Conservation (phyloP, 1,140 invertebrate genomes). For the Tigriopus japonicus region DNA sequence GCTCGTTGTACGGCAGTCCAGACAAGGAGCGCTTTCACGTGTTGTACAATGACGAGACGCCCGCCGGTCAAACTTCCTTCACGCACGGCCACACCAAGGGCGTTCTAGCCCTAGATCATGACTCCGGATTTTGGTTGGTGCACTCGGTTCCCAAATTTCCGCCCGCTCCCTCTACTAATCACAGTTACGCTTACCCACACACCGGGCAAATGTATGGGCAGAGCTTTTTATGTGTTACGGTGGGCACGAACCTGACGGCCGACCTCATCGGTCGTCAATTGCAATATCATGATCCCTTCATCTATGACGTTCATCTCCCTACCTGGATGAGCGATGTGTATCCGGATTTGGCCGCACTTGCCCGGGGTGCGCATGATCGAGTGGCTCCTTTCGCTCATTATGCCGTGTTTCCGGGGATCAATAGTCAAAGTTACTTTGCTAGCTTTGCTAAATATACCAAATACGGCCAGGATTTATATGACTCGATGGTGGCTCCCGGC, state of each 20-base stretch:
- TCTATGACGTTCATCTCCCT: slow-evolving; percentile 41
- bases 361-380: background rate
- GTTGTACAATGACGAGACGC: slow-evolving; percentile 66
- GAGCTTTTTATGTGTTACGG: slow-evolving; percentile 61
- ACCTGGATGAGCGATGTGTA: slow-evolving; percentile 29
- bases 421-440: slow-evolving; percentile 35
- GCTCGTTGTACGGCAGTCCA: slow-evolving; percentile 36
- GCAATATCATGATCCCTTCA: slow-evolving; percentile 50
- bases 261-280: slow-evolving; percentile 49
- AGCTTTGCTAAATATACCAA: slow-evolving; percentile 57
- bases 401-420: slow-evolving; percentile 34
- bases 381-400: background rate
- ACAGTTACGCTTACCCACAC: slow-evolving; percentile 47
- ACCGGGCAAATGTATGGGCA: slow-evolving; percentile 57
- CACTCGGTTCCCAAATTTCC: slow-evolving; percentile 78
- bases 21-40: slow-evolving; percentile 28
- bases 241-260: slow-evolving; percentile 36
- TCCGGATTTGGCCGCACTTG: slow-evolving; percentile 32
- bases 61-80: slow-evolving; percentile 31
- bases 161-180: slow-evolving; percentile 29
- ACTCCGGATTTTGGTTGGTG: slow-evolving; percentile 63
- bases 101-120: slow-evolving; percentile 45
- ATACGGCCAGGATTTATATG: slow-evolving; percentile 62
- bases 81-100: slow-evolving; percentile 66
- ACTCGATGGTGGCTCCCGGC: slow-evolving; percentile 50